These are phyloP conservation scores for Drosophila busckii DNA, from an alignment of 1,140 invertebrate genomes.

Conservation along the genomic window DNA sequence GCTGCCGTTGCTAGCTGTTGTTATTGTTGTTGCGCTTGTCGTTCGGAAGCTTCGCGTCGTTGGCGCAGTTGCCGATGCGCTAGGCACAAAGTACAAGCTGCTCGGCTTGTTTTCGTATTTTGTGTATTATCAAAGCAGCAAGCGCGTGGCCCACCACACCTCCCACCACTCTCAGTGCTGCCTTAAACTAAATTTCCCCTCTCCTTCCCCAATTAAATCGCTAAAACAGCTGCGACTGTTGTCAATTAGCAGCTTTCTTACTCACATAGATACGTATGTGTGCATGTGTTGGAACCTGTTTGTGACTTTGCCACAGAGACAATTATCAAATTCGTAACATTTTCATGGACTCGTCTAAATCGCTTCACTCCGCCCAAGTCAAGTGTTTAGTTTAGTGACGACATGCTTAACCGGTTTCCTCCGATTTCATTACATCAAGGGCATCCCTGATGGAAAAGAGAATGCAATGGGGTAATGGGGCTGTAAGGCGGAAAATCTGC, in stretches of 20 bases:
- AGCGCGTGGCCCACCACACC: constrained; percentile 27
- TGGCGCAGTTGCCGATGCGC: not conserved
- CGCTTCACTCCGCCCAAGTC: constrained; percentile 32
- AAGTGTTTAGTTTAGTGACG: constrained; percentile 44
- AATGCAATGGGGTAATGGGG: not conserved
- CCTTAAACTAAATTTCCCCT: not conserved
- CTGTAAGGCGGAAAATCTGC: constrained; percentile 1
- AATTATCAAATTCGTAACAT: constrained; percentile 33
- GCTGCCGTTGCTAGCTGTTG: constrained; percentile 26
- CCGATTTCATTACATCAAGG: constrained; percentile 52
- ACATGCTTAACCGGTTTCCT: constrained; percentile 47
- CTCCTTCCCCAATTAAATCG: not conserved
- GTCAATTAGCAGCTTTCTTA: constrained; percentile 12
- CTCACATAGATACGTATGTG: not conserved
- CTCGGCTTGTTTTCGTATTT: not conserved
- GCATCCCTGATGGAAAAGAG: constrained; percentile 5
- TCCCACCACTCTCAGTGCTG: not conserved
- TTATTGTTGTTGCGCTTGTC: constrained; percentile 8
- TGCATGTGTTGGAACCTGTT: not conserved
- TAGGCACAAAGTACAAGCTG: constrained; percentile 26
- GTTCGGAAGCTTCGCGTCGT: not conserved
- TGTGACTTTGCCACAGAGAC: constrained; percentile 3
- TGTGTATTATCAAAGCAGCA: constrained; percentile 27
- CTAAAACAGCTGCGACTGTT: constrained; percentile 1
- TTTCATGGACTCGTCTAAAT: constrained; percentile 42